Percentiles rank a stretch among this genome's conserved stretches.
phyloP scores from a whole-genome alignment of 2,888 invertebrate genomes.

The Acrobasis suavella region DNA sequence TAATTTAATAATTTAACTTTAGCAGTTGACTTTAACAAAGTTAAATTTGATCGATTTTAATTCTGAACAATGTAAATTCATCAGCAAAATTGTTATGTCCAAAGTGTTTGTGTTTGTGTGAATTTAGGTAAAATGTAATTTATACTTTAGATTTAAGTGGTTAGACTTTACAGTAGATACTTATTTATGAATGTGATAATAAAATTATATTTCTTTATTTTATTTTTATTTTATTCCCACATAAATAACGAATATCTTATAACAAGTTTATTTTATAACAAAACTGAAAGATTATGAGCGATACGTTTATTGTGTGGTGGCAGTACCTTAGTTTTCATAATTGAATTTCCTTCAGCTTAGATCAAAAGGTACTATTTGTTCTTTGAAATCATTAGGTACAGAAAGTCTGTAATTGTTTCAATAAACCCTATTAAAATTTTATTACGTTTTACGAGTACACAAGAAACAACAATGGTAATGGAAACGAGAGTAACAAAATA shows the following conservation, averaged over 20 bases:
- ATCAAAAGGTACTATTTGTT: too few species aligned
- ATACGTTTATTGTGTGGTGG: too few species aligned
- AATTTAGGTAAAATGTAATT: conserved; percentile 66
- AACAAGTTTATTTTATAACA: too few species aligned
- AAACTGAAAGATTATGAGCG: too few species aligned
- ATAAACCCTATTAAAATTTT: too few species aligned
- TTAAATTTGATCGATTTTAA: not conserved
- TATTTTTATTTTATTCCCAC: conserved; percentile 29
- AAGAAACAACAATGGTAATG: too few species aligned
- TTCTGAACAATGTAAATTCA: not conserved
- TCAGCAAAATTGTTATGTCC: conserved; percentile 29
- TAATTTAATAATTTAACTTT: conserved; percentile 37
- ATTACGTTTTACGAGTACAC: too few species aligned
- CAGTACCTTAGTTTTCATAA: too few species aligned
- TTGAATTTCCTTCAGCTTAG: too few species aligned
- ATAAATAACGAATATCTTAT: not conserved
- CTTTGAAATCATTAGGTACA: too few species aligned
- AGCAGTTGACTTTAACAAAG: not conserved
- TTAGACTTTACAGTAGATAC: conserved; percentile 58
- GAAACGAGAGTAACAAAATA: too few species aligned
- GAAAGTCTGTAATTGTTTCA: too few species aligned
- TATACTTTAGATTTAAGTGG: conserved; percentile 64
- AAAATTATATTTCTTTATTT: conserved; percentile 62
- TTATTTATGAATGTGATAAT: conserved; percentile 82
- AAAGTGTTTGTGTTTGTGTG: conserved; percentile 43